These are phyloP conservation scores for Ibycter americanus DNA, from an alignment of 2,797 vertebrate genomes.

Conservation along the genomic window DNA sequence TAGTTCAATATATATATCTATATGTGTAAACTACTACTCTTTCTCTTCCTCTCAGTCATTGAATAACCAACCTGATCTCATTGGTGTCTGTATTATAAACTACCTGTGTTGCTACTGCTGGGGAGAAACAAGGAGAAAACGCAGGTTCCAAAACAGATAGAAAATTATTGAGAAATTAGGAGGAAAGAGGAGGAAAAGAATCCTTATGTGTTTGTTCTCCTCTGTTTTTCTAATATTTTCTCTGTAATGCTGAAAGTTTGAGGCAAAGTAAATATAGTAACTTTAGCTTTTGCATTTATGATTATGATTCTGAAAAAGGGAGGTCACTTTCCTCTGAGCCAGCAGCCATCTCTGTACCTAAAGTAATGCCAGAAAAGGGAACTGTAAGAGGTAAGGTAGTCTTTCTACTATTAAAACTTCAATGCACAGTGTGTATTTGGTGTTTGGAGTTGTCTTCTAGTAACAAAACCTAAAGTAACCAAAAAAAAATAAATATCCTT, in stretches of 20 bases:
- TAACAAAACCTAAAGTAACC: background rate
- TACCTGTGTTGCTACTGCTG: background rate
- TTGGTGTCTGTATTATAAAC: background rate
- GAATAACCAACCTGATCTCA: background rate
- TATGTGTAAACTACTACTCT: background rate
- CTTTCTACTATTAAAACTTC: background rate
- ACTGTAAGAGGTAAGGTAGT: background rate
- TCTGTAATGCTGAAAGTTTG: background rate
- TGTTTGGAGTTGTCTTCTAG: background rate
- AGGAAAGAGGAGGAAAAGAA: background rate
- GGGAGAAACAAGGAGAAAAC: background rate
- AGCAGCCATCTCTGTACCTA: background rate
- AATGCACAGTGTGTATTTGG: background rate
- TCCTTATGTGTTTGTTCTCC: background rate
- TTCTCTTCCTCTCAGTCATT: background rate
- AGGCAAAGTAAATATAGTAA: background rate
- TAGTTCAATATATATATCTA: background rate
- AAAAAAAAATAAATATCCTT: background rate
- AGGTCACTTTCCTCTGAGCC: background rate
- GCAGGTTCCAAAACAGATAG: background rate
- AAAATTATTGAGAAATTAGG: background rate
- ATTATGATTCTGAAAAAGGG: background rate
- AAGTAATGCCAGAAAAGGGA: background rate
- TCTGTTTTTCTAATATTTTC: background rate
- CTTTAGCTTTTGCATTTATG: background rate